Evolutionary conservation across 2,888 invertebrate genomes (phyloP), one percentile per base, ranked within the genome.

Genomic region (Digitonthophagus gazella): DNA sequence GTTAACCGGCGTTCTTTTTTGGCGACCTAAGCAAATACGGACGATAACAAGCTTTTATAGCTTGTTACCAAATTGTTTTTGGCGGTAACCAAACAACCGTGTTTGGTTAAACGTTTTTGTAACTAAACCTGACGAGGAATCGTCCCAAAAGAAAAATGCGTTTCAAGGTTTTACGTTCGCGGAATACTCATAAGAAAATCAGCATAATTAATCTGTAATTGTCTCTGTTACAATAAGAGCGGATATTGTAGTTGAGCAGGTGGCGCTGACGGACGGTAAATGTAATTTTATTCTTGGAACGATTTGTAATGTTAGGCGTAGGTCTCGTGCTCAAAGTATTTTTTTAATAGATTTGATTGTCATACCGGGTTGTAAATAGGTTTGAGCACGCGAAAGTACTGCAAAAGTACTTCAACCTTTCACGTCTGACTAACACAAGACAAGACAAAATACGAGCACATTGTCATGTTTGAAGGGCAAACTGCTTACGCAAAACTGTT

Each of bases 131-230:
- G 11, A 44, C 28, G 28, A 65, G 65, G 65, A 69, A 66, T 55
- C 20, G 61, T 69, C 61, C 58, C 15, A 65, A 69, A 66, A 65
- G 65, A 65, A 61, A 54, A 44, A 44, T 44, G 28, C 28, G 28
- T 61, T 15, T 66, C 68, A 69, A 69, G 68, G 68, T 69, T 69
- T 55, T 55, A 69, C 66, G 68, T 54, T 54, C 58, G n/a, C 58
- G 61, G 68, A 69, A 69, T 69, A 69, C 61, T 69, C 61, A 69
- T 66, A 19, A 55, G 6, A 22, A 61, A 44, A 69, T 69, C 65
- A 65, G 61, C 68, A 69, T 69, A 64, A 68, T 69, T 69, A 66
- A 68, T 68, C 14, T 15, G 14, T 20, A 61, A 61, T 61, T 61
- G 57, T 61, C 19, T 61, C 20, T 4, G 2, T 61, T 16, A 8